Conservation (phyloP, 2,888 invertebrate genomes). For the Caenorhabditis doughertyi region DNA sequence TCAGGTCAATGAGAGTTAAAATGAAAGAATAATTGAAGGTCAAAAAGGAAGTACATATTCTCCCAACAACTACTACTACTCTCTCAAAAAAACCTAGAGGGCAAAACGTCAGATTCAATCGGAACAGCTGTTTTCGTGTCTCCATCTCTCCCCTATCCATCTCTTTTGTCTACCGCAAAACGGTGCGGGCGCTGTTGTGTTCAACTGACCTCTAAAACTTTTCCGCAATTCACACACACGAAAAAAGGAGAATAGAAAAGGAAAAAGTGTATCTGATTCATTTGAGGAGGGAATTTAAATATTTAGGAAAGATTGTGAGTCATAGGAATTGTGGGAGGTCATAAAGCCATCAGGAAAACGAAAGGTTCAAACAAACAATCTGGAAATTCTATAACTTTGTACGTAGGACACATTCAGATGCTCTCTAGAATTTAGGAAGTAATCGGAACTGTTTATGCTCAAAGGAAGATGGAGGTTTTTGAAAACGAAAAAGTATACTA, state of each 20-base stretch:
- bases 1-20: constrained; percentile 13
- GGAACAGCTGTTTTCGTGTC: constrained; percentile 35
- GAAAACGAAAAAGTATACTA: no score
- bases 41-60: constrained; percentile 10
- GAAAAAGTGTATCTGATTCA: constrained; percentile 9
- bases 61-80: no score
- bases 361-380: background rate
- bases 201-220: constrained; percentile 34
- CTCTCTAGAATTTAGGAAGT: no score
- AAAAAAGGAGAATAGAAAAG: background rate
- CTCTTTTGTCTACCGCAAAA: constrained; percentile 14
- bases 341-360: constrained; percentile 2
- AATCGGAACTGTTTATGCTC: no score
- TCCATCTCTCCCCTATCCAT: background rate
- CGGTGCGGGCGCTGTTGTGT: background rate
- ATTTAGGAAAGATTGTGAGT: constrained; percentile 3
- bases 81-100: background rate
- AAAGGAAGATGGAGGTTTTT: no score
- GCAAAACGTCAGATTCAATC: constrained; percentile 17
- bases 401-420: no score
- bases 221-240: constrained; percentile 10
- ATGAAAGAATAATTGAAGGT: constrained; percentile 14
- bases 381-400: no score
- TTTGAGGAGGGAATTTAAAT: constrained; percentile 9
- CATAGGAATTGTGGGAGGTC: constrained; percentile 1